phyloP scores from a whole-genome alignment of 2,888 invertebrate species.

The Baccha elongata region DNA sequence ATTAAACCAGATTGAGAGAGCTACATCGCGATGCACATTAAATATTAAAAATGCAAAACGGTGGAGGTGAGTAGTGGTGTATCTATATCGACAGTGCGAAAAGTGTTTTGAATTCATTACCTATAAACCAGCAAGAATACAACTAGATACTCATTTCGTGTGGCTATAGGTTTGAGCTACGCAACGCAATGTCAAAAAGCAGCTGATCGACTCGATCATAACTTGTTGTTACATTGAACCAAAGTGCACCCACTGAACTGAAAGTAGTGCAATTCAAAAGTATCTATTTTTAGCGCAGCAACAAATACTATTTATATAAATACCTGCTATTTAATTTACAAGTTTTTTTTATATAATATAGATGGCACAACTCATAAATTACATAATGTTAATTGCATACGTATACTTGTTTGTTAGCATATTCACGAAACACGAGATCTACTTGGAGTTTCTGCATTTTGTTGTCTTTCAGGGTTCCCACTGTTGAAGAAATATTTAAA shows the following conservation, averaged over 20 bases:
- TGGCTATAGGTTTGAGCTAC: background rate
- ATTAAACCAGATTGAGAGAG: constrained; percentile 47
- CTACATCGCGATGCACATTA: background rate
- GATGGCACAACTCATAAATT: constrained; percentile 65
- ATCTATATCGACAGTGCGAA: too few relatives aligned
- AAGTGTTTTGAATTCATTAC: constrained; percentile 48
- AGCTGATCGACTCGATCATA: constrained; percentile 58
- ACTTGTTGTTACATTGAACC: constrained; percentile 28
- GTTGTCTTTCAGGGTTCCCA: constrained; percentile 1
- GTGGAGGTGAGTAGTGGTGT: background rate
- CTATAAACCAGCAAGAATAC: background rate
- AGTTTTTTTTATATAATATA: constrained; percentile 67
- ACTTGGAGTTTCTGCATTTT: constrained; percentile 25
- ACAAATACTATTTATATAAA: constrained; percentile 17
- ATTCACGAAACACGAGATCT: background rate
- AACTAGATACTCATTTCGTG: too few relatives aligned
- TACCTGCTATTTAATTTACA: constrained; percentile 6
- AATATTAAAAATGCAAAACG: constrained; percentile 1
- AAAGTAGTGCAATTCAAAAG: constrained; percentile 40
- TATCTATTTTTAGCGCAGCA: constrained; percentile 53
- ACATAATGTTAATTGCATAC: constrained; percentile 58
- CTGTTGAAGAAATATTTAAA: background rate
- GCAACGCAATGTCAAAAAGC: constrained; percentile 24
- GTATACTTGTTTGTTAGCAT: constrained; percentile 25
- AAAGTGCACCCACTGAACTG: constrained; percentile 35